phyloP scores from a whole-genome alignment of 2,888 invertebrate species.

The Gasteruption jaculator region DNA sequence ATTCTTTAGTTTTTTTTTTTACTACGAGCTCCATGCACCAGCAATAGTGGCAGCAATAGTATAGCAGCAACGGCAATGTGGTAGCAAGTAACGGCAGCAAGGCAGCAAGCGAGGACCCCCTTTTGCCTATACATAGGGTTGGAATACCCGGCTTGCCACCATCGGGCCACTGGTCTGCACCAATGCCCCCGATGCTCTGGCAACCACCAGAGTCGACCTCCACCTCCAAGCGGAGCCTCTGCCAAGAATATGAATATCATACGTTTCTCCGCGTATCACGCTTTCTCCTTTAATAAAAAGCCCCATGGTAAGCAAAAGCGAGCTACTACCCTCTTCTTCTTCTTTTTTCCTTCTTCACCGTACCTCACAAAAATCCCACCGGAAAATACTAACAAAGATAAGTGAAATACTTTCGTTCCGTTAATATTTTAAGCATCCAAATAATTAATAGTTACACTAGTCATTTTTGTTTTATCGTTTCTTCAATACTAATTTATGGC shows the following conservation, averaged over 20 bases:
- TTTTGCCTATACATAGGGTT: slow-evolving; percentile 37
- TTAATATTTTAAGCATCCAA: too few species aligned
- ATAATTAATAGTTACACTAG: too few species aligned
- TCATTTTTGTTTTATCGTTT: too few species aligned
- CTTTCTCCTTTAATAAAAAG: too few species aligned
- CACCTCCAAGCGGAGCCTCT: slow-evolving; percentile 33
- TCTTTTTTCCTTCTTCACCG: not conserved
- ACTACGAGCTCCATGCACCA: too few species aligned
- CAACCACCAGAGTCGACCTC: slow-evolving; percentile 29
- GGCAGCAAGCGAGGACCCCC: slow-evolving; percentile 20
- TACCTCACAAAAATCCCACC: not conserved
- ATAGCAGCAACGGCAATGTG: slow-evolving; percentile 16
- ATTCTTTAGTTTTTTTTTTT: too few species aligned
- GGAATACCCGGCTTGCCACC: slow-evolving; percentile 43
- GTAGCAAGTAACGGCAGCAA: too few species aligned
- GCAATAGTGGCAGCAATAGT: slow-evolving; percentile 16
- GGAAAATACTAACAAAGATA: too few species aligned
- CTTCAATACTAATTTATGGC: too few species aligned
- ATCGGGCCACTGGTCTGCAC: slow-evolving; percentile 45
- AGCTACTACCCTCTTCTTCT: not conserved
- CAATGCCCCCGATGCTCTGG: slow-evolving; percentile 43
- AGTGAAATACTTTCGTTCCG: too few species aligned
- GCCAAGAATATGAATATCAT: slow-evolving; percentile 50
- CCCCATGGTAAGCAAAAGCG: too few species aligned
- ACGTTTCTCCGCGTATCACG: slow-evolving; percentile 28